These are phyloP conservation scores for Lucilia cuprina DNA, from an alignment of 1,140 invertebrate species.

Conservation along the genomic window DNA sequence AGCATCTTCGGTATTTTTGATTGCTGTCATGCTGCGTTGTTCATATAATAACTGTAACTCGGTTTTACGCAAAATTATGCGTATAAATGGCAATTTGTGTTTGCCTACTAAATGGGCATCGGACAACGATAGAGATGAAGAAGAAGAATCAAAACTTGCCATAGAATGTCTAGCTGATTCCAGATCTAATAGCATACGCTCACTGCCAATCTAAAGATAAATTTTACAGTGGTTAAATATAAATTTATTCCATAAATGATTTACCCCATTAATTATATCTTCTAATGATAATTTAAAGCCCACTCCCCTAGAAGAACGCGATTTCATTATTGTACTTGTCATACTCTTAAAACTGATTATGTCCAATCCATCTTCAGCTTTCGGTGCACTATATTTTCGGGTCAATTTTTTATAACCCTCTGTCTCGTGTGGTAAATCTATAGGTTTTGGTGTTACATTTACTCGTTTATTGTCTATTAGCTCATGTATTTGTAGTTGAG, in stretches of 20 bases:
- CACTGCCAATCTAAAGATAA: conserved; percentile 5
- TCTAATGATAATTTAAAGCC: conserved; percentile 28
- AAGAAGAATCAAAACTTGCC: not conserved
- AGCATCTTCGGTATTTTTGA: conserved; percentile 67
- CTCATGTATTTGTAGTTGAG: not conserved
- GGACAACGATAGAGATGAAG: not conserved
- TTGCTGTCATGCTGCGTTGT: conserved; percentile 68
- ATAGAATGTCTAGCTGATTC: not conserved
- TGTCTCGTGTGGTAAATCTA: not conserved
- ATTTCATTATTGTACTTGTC: not conserved
- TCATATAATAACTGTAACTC: conserved; percentile 71
- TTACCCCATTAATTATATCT: conserved; percentile 29
- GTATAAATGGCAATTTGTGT: conserved; percentile 57
- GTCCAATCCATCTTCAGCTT: not conserved
- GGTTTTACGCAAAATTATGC: conserved; percentile 71
- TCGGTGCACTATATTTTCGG: not conserved
- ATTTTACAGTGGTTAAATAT: not conserved
- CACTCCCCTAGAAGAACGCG: not conserved
- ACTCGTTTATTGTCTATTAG: not conserved
- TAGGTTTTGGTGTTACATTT: conserved; percentile 32
- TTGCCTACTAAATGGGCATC: not conserved
- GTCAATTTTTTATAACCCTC: not conserved
- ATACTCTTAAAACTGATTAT: not conserved
- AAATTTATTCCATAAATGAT: not conserved
- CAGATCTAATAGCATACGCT: not conserved